Evolutionary conservation across 2,113 vertebrate species (phyloP).

Genomic region (Cyprinus carpio): DNA sequence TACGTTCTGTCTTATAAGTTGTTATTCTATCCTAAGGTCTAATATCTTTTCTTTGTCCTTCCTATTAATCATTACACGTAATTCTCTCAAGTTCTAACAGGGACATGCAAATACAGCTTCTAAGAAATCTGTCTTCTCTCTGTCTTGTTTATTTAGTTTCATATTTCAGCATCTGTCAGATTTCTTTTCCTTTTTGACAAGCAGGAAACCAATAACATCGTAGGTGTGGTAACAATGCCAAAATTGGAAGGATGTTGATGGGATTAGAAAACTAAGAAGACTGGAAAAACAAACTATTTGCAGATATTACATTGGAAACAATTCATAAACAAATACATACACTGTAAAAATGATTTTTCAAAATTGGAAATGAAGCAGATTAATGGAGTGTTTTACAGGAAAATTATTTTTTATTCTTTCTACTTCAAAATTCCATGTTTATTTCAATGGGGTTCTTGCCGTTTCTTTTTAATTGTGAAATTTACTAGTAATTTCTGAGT

Average conservation of each 20-base stretch:
- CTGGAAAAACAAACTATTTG: slow-evolving; percentile 3
- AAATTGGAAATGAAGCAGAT: background rate
- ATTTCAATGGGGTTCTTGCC: too few species aligned
- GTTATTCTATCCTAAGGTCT: background rate
- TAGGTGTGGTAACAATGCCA: background rate
- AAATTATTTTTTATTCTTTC: too few species aligned
- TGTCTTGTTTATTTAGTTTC: slow-evolving; percentile 38
- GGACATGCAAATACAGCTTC: slow-evolving; percentile 15
- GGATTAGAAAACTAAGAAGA: slow-evolving; percentile 22
- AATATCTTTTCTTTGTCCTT: slow-evolving; percentile 17
- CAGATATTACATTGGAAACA: background rate
- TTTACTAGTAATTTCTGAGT: background rate
- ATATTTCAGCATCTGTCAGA: slow-evolving; percentile 16
- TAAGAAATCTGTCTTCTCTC: slow-evolving; percentile 20
- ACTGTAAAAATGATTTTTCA: background rate
- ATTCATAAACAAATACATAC: background rate
- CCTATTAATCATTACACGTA: background rate
- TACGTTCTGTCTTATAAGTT: background rate
- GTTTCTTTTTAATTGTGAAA: too few species aligned
- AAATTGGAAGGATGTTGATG: background rate
- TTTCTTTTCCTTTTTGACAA: background rate
- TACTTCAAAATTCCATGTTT: background rate
- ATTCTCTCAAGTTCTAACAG: slow-evolving; percentile 21
- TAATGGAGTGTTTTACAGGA: too few species aligned
- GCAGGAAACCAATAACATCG: slow-evolving; percentile 5